Evolutionary conservation across 2,113 vertebrate species (phyloP).

Genomic region (Anarhynchus alexandrinus): DNA sequence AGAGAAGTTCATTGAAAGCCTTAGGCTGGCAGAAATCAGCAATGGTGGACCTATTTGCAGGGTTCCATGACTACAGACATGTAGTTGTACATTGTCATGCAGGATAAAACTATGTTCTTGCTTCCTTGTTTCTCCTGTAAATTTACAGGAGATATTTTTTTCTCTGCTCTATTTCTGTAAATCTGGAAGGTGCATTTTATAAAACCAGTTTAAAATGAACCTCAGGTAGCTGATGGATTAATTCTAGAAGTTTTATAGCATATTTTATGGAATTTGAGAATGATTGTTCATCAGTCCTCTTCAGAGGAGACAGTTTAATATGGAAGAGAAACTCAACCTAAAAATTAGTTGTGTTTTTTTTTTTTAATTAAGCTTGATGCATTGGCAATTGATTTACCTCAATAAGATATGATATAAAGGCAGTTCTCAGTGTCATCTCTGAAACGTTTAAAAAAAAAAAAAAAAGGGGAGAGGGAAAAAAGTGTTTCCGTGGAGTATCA

Average conservation of each 20-base stretch:
- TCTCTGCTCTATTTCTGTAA: neutral
- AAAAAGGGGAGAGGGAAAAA: neutral
- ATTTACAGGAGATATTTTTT: neutral
- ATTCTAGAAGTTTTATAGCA: neutral
- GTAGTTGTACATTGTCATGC: neutral
- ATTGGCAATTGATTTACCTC: neutral
- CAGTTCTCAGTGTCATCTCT: neutral
- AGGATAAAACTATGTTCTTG: neutral
- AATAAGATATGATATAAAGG: neutral
- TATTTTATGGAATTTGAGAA: neutral
- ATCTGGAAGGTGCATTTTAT: neutral
- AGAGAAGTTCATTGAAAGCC: neutral
- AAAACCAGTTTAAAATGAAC: neutral
- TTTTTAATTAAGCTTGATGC: neutral
- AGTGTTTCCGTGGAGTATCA: neutral
- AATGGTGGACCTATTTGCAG: neutral
- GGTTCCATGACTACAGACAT: neutral
- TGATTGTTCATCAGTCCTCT: neutral
- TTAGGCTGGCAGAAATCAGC: neutral
- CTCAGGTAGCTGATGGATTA: neutral
- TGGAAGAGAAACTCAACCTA: neutral
- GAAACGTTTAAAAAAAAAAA: neutral
- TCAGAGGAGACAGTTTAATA: neutral
- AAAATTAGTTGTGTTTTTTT: too few relatives aligned
- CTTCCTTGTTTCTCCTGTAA: neutral